Percentiles rank a stretch among this genome's conserved stretches.
These are phyloP conservation scores for Daktulosphaira vitifoliae DNA, from an alignment of 1,140 invertebrate genomes.

Conservation along the genomic window DNA sequence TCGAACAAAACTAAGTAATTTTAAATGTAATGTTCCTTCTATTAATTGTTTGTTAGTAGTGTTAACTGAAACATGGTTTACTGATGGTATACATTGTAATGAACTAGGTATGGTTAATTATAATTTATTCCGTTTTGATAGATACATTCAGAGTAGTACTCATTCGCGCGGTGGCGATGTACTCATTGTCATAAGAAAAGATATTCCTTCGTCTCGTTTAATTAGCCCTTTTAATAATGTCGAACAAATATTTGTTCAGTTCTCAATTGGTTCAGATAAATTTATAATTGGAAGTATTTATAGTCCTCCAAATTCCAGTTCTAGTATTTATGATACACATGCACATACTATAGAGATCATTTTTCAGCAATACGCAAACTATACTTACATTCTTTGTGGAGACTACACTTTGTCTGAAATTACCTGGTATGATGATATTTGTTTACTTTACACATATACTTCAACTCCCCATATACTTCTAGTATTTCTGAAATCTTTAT, in stretches of 20 bases:
- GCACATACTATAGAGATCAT: not conserved
- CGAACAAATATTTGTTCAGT: not conserved
- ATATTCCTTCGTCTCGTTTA: not conserved
- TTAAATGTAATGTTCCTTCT: not conserved
- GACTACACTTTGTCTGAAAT: not conserved
- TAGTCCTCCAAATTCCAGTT: not conserved
- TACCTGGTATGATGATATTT: not conserved
- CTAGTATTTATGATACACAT: not conserved
- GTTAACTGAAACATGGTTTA: not conserved
- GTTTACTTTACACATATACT: not conserved
- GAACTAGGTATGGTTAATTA: not conserved
- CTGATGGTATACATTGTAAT: not conserved
- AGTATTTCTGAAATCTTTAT: not conserved
- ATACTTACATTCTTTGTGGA: not conserved
- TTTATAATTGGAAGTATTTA: not conserved
- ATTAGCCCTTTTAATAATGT: not conserved
- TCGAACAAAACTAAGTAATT: not conserved
- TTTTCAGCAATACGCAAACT: not conserved
- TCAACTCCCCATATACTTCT: not conserved
- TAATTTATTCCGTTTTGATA: not conserved
- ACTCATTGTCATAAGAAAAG: not conserved
- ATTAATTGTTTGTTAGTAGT: not conserved
- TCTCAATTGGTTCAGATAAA: not conserved
- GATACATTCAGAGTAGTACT: not conserved
- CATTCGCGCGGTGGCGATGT: not conserved